Evolutionary conservation across 2,888 invertebrate genomes (phyloP), one percentile per base, ranked within the genome.

Genomic region (Ennomos quercinarius): DNA sequence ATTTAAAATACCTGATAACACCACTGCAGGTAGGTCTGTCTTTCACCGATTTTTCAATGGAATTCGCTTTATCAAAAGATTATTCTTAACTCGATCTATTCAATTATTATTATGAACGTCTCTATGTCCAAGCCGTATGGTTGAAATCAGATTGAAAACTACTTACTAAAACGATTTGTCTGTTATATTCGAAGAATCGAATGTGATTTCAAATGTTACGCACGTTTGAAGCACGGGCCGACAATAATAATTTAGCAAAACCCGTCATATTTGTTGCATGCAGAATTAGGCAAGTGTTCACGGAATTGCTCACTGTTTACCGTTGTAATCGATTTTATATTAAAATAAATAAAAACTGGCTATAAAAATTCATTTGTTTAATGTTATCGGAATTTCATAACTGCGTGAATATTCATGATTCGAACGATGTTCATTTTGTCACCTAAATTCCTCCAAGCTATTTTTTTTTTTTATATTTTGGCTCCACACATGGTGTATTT

Each of bases 191-290:
- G 34, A 54, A 38, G 59, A 61, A 61, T 51, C 42, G 47, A 58
- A 48, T 52, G 40, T 54, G 12, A 49, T 64, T 64, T 61, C 11
- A 12, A 56, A 68, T 64, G 66, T 61, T 35, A 59, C 42, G 50
- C 66, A 61, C 64, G 64, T 59, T 42, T 50, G 44, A 27, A 47
- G 50, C 61, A 59, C 58, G 61, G 56, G 68, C 47, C 47, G 66
- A 62, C 68, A 66, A 61, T 61, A n/a, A n/a, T n/a, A n/a, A n/a
- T n/a, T n/a, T n/a, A 63, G 68, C 68, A 57, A 64, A 66, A 48
- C 51, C 59, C 49, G 57, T 57, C 44, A 56, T 57, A 52, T 61
- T 55, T 53, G 56, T 57, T 61, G 64, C 63, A 64, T 67, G 61
- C 61, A 38, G 46, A 57, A 64, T 60, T 60, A 46, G 51, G 46